phyloP scores from a whole-genome alignment of 2,888 invertebrate species.

The Melanargia galathea region DNA sequence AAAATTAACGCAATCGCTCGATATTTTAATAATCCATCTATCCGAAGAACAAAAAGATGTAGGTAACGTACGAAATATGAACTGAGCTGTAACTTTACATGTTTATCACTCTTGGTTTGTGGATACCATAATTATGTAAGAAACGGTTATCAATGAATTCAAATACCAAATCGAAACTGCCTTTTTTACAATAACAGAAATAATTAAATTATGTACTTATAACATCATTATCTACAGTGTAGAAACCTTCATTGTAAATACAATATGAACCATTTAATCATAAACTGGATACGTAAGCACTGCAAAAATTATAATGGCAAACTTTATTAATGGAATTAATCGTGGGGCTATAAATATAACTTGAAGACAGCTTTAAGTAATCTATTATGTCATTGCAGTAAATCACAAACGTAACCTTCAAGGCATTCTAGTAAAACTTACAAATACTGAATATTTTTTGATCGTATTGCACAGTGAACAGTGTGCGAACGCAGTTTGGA shows the following conservation, averaged over 20 bases:
- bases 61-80: too few relatives aligned
- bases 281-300: slow-evolving; percentile 4
- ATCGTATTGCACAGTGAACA: slow-evolving; percentile 12
- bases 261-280: slow-evolving; percentile 29
- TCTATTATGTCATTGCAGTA: slow-evolving; percentile 32
- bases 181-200: background rate
- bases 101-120: background rate
- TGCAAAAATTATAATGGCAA: slow-evolving; percentile 31
- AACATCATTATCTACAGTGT: slow-evolving; percentile 20
- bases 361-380: slow-evolving; percentile 29
- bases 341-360: slow-evolving; percentile 33
- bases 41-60: too few relatives aligned
- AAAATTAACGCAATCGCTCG: too few relatives aligned
- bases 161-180: background rate
- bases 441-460: slow-evolving; percentile 27
- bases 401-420: slow-evolving; percentile 28
- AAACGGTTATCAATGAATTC: slow-evolving; percentile 1
- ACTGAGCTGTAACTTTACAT: too few relatives aligned
- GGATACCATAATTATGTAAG: background rate
- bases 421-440: slow-evolving; percentile 29
- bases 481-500: slow-evolving; percentile 22
- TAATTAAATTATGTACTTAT: slow-evolving; percentile 28
- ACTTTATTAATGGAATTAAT: slow-evolving; percentile 28
- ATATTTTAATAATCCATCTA: too few relatives aligned
- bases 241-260: slow-evolving; percentile 27